Conservation (phyloP, 1,140 invertebrate species). For the Apis mellifera region Amel_HAv3.1 CM009940.2:519001-519500, state of each 20-base stretch:
- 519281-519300: not conserved
- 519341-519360: not conserved
- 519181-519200: not conserved
- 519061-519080: not conserved
- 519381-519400: too few species aligned
- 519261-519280: not conserved
- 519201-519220: not conserved
- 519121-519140: not conserved
- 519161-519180: not conserved
- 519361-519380: not conserved
- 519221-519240: not conserved
- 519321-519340: not conserved
- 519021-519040: not conserved
- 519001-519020: too few species aligned
- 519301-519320: not conserved
- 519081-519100: not conserved
- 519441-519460: too few species aligned
- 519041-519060: not conserved
- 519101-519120: not conserved
- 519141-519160: not conserved
- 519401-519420: not conserved
- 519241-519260: not conserved
- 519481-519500: not conserved
- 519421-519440: not conserved
- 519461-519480: too few species aligned